These are phyloP conservation scores for Rhopalosiphum maidis DNA, from an alignment of 1,140 invertebrate genomes.

Conservation along the genomic window DNA sequence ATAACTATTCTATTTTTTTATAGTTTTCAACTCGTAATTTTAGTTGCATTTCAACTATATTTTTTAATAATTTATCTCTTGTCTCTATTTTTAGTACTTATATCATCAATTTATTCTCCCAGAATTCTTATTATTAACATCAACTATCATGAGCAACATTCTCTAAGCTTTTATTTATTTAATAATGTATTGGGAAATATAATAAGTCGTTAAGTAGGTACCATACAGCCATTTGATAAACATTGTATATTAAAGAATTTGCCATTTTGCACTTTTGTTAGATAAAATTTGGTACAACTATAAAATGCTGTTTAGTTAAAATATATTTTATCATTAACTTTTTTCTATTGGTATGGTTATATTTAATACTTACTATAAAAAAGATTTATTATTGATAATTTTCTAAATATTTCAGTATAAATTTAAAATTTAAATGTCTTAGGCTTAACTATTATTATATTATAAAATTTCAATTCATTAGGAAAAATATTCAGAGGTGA, in stretches of 20 bases:
- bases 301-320: not conserved
- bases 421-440: not conserved
- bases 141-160: not conserved
- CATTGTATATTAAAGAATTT: not conserved
- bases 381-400: constrained; percentile 9
- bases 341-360: not conserved
- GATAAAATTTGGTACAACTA: not conserved
- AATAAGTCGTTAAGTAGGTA: not conserved
- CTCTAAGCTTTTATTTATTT: not conserved
- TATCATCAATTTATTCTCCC: not conserved
- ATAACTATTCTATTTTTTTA: not conserved
- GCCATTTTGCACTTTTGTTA: not conserved
- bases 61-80: not conserved
- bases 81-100: not conserved
- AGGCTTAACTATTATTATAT: not conserved
- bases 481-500: not conserved
- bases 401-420: not conserved
- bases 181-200: not conserved
- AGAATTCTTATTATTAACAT: not conserved
- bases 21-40: not conserved
- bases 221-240: not conserved
- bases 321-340: not conserved
- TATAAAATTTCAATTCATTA: not conserved
- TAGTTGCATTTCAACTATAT: not conserved
- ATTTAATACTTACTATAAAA: not conserved